Conservation (phyloP, 2,797 vertebrate genomes). For the Anguilla megastoma region DNA sequence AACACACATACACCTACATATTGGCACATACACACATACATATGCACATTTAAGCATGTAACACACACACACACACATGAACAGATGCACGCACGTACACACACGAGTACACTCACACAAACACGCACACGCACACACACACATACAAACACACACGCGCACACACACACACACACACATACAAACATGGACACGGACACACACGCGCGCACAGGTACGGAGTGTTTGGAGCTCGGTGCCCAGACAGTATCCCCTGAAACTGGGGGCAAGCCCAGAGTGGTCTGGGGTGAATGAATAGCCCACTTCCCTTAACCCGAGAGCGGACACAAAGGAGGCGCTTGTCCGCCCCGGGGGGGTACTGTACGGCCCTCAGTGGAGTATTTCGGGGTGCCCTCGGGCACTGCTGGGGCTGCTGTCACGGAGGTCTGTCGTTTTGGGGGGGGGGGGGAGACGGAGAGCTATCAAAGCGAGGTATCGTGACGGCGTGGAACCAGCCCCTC, state of each 20-base stretch:
- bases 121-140: not conserved
- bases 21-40: not conserved
- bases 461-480: slow-evolving; percentile 71
- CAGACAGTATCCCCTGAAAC: not conserved
- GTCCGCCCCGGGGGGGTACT: slow-evolving; percentile 66
- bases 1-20: not conserved
- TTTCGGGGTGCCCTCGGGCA: slow-evolving; percentile 59
- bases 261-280: slow-evolving; percentile 19
- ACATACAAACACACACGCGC: not conserved
- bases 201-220: slow-evolving; percentile 57
- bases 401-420: slow-evolving; percentile 52
- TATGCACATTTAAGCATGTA: not conserved
- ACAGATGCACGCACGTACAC: not conserved
- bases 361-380: slow-evolving; percentile 67
- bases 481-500: slow-evolving; percentile 57
- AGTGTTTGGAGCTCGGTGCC: slow-evolving; percentile 54
- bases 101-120: not conserved
- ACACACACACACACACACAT: slow-evolving; percentile 30
- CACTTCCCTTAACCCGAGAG: slow-evolving; percentile 53
- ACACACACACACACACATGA: not conserved
- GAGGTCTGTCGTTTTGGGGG: slow-evolving; percentile 48
- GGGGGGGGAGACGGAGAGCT: slow-evolving; percentile 59
- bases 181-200: not conserved
- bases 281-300: slow-evolving; percentile 56
- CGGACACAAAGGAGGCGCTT: slow-evolving; percentile 70